These are phyloP conservation scores for Beris morrisii DNA, from an alignment of 2,888 invertebrate species.

Conservation along the genomic window DNA sequence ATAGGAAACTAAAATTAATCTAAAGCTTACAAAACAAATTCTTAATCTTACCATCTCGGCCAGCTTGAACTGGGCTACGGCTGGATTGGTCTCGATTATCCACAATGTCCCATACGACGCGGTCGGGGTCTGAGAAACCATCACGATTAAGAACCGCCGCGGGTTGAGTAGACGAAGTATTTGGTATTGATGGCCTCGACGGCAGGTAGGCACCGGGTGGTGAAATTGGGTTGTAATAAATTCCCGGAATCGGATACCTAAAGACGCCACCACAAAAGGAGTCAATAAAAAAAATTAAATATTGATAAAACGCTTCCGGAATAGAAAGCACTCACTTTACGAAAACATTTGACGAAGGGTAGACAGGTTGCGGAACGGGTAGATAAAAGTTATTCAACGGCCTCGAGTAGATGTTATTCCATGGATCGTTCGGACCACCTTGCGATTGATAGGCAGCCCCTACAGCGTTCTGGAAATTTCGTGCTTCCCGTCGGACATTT, in stretches of 20 bases:
- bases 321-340: conserved; percentile 12
- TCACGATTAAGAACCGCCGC: conserved; percentile 37
- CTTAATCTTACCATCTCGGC: no score
- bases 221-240: conserved; percentile 33
- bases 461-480: neutral
- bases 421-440: conserved; percentile 35
- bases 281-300: neutral
- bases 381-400: conserved; percentile 33
- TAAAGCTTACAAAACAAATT: no score
- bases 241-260: conserved; percentile 30
- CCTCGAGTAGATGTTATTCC: conserved; percentile 33
- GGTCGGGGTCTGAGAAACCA: conserved; percentile 40
- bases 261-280: neutral
- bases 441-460: conserved; percentile 21
- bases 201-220: conserved; percentile 28
- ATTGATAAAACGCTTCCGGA: neutral
- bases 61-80: neutral
- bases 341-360: conserved; percentile 15
- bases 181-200: neutral
- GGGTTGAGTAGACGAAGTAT: neutral
- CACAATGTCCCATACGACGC: conserved; percentile 41
- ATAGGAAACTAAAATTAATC: no score
- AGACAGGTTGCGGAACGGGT: conserved; percentile 22
- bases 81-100: neutral
- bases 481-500: neutral